Base-by-base conservation (phyloP, 1,140 invertebrate genomes). In the Cepaea nemoralis region DNA sequence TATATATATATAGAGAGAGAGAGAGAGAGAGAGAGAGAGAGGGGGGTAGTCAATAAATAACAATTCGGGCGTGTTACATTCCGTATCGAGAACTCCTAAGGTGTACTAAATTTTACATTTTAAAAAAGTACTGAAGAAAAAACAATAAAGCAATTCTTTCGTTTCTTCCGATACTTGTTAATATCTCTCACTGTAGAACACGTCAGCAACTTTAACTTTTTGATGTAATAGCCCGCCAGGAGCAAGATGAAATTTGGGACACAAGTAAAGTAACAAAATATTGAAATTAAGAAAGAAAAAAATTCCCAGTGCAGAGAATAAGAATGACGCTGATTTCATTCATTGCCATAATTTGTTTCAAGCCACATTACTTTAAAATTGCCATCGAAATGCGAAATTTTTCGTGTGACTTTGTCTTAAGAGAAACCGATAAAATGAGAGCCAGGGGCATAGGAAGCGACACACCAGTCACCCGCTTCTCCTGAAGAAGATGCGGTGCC, bases 351-450 rank as follows among this genome's bases (percentile, higher is more conserved):
- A 74, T 74, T 74, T 42, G 40, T 74, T 74, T 74, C 42, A 74
- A 74, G 71, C 71, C 71, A 74, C 71, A 74, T 74, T 74, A 74
- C 50, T 74, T 48, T 74, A 42, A 48, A 45, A 74, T 74, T 74
- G 71, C 71, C 40, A 42, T 48, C 40, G 71, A 74, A 45, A 45
- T 74, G 71, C 71, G 33, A n/a, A 74, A 42, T 74, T 48, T 48
- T 27, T 48, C 24, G 31, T 48, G 27, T 48, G 71, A 45, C 42
- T 74, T 74, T 74, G 27, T 35, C 42, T 39, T 27, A 74, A 22
- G 24, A 33, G 42, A 74, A 74, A 27, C n/a, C 42, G 71, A 8
- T 48, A 22, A 78, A 40, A 81, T 74, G 37, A 42, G 37, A 33
- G 50, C 37, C 37, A 33, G n/a, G 35, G 42, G 70, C 37, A 48